Conservation (phyloP, 2,113 vertebrate genomes). For the Kryptolebias marmoratus region DNA sequence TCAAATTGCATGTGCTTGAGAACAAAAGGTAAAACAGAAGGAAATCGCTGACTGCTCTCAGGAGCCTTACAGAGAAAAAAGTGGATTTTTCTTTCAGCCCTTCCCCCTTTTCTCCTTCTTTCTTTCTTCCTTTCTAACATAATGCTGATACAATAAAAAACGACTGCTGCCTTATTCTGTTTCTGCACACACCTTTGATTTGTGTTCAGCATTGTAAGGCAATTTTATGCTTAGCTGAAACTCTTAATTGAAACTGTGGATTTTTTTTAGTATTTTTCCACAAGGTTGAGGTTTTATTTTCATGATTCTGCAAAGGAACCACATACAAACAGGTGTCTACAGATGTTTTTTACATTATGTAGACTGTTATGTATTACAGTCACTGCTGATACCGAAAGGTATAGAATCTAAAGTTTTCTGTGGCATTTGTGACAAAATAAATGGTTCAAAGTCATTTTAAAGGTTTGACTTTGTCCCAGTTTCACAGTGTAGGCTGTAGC, state of each 20-base stretch:
- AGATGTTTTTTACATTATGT: neutral
- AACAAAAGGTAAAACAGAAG: neutral
- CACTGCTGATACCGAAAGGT: neutral
- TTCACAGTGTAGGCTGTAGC: neutral
- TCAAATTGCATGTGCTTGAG: conserved; percentile 1
- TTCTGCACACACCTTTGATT: conserved; percentile 29
- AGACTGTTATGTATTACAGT: too few relatives aligned
- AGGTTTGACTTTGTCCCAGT: neutral
- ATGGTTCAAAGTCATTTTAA: neutral
- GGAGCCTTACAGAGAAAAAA: conserved; percentile 7
- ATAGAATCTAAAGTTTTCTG: neutral
- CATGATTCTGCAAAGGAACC: neutral
- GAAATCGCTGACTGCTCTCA: neutral
- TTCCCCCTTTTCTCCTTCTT: neutral
- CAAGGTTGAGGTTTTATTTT: conserved; percentile 4
- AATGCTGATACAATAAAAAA: conserved; percentile 39
- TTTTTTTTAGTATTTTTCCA: conserved; percentile 28
- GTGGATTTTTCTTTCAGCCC: neutral
- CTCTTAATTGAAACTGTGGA: conserved; percentile 58
- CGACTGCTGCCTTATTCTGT: conserved; percentile 30
- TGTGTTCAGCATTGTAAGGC: conserved; percentile 32
- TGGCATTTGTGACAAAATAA: neutral
- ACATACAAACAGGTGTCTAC: neutral
- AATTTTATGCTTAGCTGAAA: conserved; percentile 73
- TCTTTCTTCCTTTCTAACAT: conserved; percentile 5